Evolutionary conservation across 2,113 vertebrate genomes (phyloP).

Genomic region (Lichenostomus cassidix): DNA sequence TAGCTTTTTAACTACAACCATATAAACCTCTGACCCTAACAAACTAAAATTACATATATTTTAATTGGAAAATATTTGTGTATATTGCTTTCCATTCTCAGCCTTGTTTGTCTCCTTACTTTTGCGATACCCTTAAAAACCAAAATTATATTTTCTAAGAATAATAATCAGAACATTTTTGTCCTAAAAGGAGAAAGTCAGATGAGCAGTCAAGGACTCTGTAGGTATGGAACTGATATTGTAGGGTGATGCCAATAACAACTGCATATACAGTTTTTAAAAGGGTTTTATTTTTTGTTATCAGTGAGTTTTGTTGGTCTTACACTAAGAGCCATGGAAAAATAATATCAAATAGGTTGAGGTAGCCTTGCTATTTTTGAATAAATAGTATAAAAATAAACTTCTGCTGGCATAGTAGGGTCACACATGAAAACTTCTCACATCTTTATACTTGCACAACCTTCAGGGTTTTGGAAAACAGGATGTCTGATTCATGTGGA

Average conservation of each 20-base stretch:
- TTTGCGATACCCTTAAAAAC: neutral
- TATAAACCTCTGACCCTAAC: neutral
- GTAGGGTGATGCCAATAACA: neutral
- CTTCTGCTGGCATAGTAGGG: neutral
- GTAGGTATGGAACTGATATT: neutral
- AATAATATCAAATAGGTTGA: neutral
- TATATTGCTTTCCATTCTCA: neutral
- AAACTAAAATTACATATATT: neutral
- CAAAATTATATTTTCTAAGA: neutral
- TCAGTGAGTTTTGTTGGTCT: neutral
- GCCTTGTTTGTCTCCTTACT: neutral
- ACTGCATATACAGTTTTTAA: neutral
- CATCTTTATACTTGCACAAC: neutral
- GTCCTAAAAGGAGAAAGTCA: neutral
- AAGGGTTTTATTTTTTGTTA: neutral
- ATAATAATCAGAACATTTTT: neutral
- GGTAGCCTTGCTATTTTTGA: neutral
- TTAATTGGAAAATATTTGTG: neutral
- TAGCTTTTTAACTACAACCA: neutral
- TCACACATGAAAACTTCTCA: neutral
- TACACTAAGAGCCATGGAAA: neutral
- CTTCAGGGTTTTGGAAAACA: neutral
- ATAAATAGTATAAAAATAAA: neutral
- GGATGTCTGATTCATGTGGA: neutral
- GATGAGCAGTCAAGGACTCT: neutral